Base-by-base conservation (phyloP, 2,888 invertebrate genomes). In the Drosophila subquinaria region DNA sequence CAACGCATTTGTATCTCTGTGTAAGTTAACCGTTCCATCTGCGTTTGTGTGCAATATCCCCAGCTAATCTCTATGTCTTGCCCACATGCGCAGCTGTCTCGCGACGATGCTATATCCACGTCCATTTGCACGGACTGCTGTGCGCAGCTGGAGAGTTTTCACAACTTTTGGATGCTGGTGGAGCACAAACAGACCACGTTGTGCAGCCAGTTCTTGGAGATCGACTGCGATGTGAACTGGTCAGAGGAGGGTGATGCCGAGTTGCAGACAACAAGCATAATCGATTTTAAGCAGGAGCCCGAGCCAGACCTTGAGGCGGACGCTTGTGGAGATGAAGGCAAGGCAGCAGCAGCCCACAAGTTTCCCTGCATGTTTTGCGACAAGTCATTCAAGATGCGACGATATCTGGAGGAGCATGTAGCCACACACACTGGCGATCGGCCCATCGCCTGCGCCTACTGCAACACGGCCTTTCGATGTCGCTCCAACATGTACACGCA, bases 301-400 rank as follows among this genome's bases (percentile, higher is more conserved):
- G 83, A 86, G 1, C 59, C 64, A 1, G 79, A 77, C n/a, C 48
- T 65, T 4, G 81, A 75, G 6, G 17, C 51, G 6, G 67, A 74
- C 10, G 50, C 59, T 9, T 56, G 42, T 9, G 66, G 50, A 1
- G 59, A 48, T 11, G 76, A 62, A 62, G 42, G 43, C 36, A 30
- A 48, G 38, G 51, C 63, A 40, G 36, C 55, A 11, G 66, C 69
- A 5, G 67, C 72, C 13, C 69, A 78, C 48, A 87, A 84, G 53
- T 84, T 89, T 50, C 80, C 76, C 8, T 90, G 90, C 62, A 84
- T 86, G 70, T 90, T 88, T 40, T 91, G 89, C 61, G 91, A 90
- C 4, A 89, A 89, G 27, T 81, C 90, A 4, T 89, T 89, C 35
- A 90, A 90, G 50, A 91, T 90, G 73, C 79, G 90, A 0, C 86